Evolutionary conservation across 2,797 vertebrate species (phyloP).

Genomic region (Sandelia bainsii): DNA sequence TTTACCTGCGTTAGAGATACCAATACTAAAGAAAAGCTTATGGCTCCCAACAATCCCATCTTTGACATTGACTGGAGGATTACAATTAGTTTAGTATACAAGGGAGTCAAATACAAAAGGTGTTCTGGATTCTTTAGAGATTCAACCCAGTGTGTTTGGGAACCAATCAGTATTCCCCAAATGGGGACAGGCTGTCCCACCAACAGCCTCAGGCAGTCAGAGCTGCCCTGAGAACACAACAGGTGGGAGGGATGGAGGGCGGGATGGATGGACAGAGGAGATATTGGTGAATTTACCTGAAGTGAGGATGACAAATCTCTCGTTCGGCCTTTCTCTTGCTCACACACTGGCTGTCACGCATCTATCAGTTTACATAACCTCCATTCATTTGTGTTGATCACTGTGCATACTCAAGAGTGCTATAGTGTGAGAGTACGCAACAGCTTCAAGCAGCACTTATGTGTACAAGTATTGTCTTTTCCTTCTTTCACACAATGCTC

Average conservation of each 20-base stretch:
- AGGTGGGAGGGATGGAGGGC: conserved; percentile 48
- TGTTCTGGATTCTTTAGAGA: conserved; percentile 82
- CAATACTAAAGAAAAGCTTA: conserved; percentile 78
- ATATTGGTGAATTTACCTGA: conserved; percentile 38
- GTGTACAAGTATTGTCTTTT: no score
- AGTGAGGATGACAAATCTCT: conserved; percentile 13
- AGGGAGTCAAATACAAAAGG: conserved; percentile 79
- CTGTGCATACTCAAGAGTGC: not conserved
- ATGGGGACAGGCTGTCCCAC: conserved; percentile 70
- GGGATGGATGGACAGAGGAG: conserved; percentile 31
- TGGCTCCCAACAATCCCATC: conserved; percentile 81
- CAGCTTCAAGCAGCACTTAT: not conserved
- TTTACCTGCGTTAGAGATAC: conserved; percentile 83
- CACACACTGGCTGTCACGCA: not conserved
- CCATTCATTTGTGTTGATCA: not conserved
- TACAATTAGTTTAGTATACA: conserved; percentile 79
- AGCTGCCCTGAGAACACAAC: conserved; percentile 60
- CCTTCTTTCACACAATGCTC: no score
- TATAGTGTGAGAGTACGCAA: not conserved
- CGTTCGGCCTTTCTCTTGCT: not conserved
- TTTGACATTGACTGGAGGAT: conserved; percentile 76
- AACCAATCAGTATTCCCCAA: conserved; percentile 82
- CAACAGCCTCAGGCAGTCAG: conserved; percentile 65
- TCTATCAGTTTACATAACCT: conserved; percentile 17
- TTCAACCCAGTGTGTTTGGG: conserved; percentile 54